Evolutionary conservation across 2,113 vertebrate genomes (phyloP).

Genomic region (Xiphias gladius): DNA sequence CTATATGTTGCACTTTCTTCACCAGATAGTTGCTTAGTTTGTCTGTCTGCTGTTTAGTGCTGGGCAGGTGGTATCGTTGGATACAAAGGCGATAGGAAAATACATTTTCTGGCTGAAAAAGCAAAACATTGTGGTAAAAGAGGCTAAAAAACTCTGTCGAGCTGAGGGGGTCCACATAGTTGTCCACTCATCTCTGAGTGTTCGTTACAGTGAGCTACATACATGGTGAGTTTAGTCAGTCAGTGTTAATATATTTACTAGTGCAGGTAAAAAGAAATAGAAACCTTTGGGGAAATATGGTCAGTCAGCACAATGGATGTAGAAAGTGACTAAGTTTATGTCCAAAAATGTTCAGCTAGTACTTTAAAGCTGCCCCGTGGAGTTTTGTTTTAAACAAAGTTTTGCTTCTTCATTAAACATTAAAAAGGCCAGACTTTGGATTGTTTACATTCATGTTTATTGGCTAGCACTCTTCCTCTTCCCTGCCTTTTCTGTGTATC

Average conservation of each 20-base stretch:
- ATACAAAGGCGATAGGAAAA: neutral
- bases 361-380: neutral
- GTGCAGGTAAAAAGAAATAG: neutral
- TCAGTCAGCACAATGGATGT: neutral
- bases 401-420: neutral
- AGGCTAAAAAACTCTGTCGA: neutral
- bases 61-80: too few relatives aligned
- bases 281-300: neutral
- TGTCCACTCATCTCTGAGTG: neutral
- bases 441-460: too few relatives aligned
- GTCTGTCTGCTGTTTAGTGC: neutral
- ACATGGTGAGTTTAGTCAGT: neutral
- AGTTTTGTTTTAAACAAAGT: too few relatives aligned
- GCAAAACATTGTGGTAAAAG: neutral
- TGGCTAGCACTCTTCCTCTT: too few relatives aligned
- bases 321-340: neutral
- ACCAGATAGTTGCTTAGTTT: neutral
- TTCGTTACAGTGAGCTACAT: neutral
- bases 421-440: too few relatives aligned
- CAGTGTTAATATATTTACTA: neutral
- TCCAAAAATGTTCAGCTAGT: neutral
- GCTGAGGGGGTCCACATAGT: neutral
- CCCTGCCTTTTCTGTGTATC: too few relatives aligned
- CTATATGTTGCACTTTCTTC: neutral
- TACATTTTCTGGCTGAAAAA: neutral